Base-by-base conservation (phyloP, 2,797 vertebrate species). In the Rhinella marina region DNA sequence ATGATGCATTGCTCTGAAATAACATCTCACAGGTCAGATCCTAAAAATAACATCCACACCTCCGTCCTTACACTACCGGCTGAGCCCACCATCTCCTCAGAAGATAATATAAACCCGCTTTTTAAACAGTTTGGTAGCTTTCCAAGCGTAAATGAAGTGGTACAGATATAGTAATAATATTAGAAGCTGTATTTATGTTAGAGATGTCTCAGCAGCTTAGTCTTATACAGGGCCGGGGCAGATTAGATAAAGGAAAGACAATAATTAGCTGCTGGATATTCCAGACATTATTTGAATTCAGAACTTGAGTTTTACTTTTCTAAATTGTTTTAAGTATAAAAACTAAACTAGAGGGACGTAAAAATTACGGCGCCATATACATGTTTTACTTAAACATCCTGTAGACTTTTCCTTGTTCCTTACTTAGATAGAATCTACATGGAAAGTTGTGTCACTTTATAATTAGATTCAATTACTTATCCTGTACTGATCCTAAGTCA, bases 61-160 rank as follows among this genome's bases (percentile, higher is more conserved):
- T 80, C 27, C 41, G 78, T 80, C 78, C 54, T 80, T 41, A 80
- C 29, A 23, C 78, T 29, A 80, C 78, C 78, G 56, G 21, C 56
- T 17, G 78, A 57, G 7, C 75, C 75, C 48, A 50, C 16, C 70
- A 79, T 59, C 25, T 79, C 10, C 54, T 12, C 27, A 0, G 25
- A 12, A 32, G 25, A 80, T 41, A 32, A 59, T 59, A 80, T 80
- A 80, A 59, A 59, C 56, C 50, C 25, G 48, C 48, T 77, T 0
- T 14, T 50, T 75, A 75, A 75, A 75, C 72, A 50, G 25, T 32
- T 27, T 17, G 76, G 13, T 27, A 2, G 50, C 29, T 19, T 79
- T 27, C 57, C 52, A 25, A 25, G 7, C 25, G 7, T 56, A 29
- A 57, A 78, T 25, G 52, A 27, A 57, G 7, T 12, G 23, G 9